phyloP scores from a whole-genome alignment of 2,113 vertebrate species.

The Strigops habroptila region DNA sequence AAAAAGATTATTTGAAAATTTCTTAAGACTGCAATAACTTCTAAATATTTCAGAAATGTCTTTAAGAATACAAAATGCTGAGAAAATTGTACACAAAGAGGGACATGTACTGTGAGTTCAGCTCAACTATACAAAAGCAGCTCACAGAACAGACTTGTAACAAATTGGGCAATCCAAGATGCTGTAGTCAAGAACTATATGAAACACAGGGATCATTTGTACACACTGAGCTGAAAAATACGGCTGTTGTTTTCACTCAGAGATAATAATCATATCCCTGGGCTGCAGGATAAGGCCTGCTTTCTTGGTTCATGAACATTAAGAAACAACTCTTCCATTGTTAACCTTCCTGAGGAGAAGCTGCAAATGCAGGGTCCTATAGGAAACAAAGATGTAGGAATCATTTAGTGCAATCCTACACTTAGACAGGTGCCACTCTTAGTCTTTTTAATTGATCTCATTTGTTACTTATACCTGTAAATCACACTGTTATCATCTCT shows the following conservation, averaged over 20 bases:
- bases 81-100: not conserved
- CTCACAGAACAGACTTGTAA: constrained; percentile 82
- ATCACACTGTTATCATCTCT: constrained; percentile 85
- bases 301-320: constrained; percentile 80
- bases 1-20: not conserved
- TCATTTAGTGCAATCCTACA: constrained; percentile 89
- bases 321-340: constrained; percentile 89
- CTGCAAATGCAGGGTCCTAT: constrained; percentile 78
- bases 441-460: constrained; percentile 96
- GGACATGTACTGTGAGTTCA: constrained; percentile 13
- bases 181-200: constrained; percentile 66
- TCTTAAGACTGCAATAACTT: not conserved
- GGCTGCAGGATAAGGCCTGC: constrained; percentile 76
- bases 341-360: constrained; percentile 76
- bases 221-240: constrained; percentile 71
- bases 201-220: constrained; percentile 75
- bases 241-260: constrained; percentile 69
- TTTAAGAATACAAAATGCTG: constrained; percentile 26
- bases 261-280: constrained; percentile 83
- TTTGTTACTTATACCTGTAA: constrained; percentile 95
- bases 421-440: constrained; percentile 86
- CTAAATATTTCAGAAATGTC: constrained; percentile 30
- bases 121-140: constrained; percentile 42
- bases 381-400: constrained; percentile 88
- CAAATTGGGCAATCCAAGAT: constrained; percentile 83